phyloP scores from a whole-genome alignment of 2,888 invertebrate genomes.

The Ophioninae sp. region DNA sequence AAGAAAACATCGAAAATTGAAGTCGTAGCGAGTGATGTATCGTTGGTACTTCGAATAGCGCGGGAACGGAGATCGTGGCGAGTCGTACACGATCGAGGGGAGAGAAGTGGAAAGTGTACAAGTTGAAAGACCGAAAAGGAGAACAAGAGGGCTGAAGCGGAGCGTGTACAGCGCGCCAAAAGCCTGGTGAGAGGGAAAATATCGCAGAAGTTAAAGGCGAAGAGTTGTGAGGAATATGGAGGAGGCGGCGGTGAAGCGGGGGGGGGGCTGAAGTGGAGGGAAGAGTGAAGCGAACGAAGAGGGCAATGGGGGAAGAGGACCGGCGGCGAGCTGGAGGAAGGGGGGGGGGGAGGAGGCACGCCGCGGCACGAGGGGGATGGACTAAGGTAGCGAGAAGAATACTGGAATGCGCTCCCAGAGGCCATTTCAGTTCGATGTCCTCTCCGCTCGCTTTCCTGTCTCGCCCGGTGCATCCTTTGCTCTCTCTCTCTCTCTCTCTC shows the following conservation, averaged over 20 bases:
- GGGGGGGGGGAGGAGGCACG: slow-evolving; percentile 27
- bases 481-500: slow-evolving; percentile 31
- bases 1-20: not conserved
- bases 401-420: slow-evolving; percentile 80
- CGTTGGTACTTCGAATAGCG: slow-evolving; percentile 37
- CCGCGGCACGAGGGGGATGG: slow-evolving; percentile 65
- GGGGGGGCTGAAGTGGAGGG: slow-evolving; percentile 28
- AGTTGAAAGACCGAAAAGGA: slow-evolving; percentile 60
- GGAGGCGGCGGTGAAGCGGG: slow-evolving; percentile 36
- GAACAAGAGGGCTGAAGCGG: slow-evolving; percentile 39
- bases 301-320: slow-evolving; percentile 55
- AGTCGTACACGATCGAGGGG: slow-evolving; percentile 15
- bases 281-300: slow-evolving; percentile 42
- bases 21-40: not conserved
- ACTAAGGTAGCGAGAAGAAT: slow-evolving; percentile 79
- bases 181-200: slow-evolving; percentile 13
- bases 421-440: slow-evolving; percentile 81
- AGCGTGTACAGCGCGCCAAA: slow-evolving; percentile 5
- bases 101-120: slow-evolving; percentile 33
- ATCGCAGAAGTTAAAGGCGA: slow-evolving; percentile 27
- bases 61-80: slow-evolving; percentile 42
- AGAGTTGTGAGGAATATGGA: slow-evolving; percentile 36
- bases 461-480: slow-evolving; percentile 68
- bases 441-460: slow-evolving; percentile 77
- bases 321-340: slow-evolving; percentile 6